Conservation (phyloP, 1,140 invertebrate species). For the Yoshiicerus persimilis region DNA sequence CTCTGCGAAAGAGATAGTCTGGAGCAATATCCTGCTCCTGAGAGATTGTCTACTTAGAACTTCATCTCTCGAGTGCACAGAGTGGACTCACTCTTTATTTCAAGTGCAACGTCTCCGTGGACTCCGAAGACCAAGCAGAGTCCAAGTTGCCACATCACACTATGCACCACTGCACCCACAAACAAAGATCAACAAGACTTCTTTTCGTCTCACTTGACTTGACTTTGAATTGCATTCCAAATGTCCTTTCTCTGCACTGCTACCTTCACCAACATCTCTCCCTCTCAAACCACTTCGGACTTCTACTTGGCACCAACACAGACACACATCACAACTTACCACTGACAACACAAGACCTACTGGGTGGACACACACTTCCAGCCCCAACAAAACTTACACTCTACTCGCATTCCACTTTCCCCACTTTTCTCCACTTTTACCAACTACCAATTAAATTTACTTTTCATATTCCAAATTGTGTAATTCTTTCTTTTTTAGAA, state of each 20-base stretch:
- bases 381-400: no score
- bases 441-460: no score
- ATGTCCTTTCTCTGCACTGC: not conserved
- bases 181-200: not conserved
- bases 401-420: no score
- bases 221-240: not conserved
- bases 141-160: not conserved
- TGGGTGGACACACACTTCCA: no score
- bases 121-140: not conserved
- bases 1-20: not conserved
- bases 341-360: no score
- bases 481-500: no score
- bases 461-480: no score
- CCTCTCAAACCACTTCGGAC: not conserved
- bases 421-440: no score
- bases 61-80: not conserved
- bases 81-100: not conserved
- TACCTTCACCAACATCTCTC: no score
- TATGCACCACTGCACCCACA: not conserved
- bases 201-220: not conserved
- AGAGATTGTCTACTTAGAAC: constrained; percentile 17
- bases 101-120: not conserved
- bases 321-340: no score
- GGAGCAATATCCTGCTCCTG: not conserved
- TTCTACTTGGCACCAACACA: not conserved